Evolutionary conservation across 2,113 vertebrate species (phyloP).

Genomic region (Ophthalmolycus amberensis): DNA sequence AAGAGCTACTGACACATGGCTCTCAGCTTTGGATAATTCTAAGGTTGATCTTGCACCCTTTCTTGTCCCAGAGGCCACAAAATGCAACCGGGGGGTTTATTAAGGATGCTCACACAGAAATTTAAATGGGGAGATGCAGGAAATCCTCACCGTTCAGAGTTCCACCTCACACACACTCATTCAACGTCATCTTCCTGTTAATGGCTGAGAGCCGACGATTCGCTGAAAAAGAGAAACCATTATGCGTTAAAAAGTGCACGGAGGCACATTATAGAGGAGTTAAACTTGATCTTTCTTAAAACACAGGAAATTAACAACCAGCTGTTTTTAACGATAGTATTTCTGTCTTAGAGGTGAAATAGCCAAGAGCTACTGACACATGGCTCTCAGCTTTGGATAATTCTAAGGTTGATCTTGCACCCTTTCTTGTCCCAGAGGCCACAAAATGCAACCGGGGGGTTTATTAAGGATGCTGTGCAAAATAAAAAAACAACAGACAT

Average conservation of each 20-base stretch:
- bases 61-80: constrained; percentile 78
- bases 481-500: neutral
- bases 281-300: neutral
- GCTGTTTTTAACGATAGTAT: neutral
- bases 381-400: constrained; percentile 77
- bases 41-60: constrained; percentile 81
- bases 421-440: constrained; percentile 80
- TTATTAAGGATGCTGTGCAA: constrained; percentile 75
- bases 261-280: neutral
- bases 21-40: constrained; percentile 81
- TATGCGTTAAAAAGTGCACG: neutral
- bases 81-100: constrained; percentile 74
- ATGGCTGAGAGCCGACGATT: constrained; percentile 87
- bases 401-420: constrained; percentile 82
- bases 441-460: constrained; percentile 69
- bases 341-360: constrained; percentile 84
- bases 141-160: neutral
- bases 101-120: constrained; percentile 69
- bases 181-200: constrained; percentile 95
- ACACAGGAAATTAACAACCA: neutral
- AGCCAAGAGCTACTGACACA: constrained; percentile 60
- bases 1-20: constrained; percentile 58
- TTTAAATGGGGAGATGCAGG: neutral
- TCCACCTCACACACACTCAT: constrained; percentile 25
- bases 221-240: constrained; percentile 84